phyloP scores from a whole-genome alignment of 2,113 vertebrate species.

The Butorides virescens region DNA sequence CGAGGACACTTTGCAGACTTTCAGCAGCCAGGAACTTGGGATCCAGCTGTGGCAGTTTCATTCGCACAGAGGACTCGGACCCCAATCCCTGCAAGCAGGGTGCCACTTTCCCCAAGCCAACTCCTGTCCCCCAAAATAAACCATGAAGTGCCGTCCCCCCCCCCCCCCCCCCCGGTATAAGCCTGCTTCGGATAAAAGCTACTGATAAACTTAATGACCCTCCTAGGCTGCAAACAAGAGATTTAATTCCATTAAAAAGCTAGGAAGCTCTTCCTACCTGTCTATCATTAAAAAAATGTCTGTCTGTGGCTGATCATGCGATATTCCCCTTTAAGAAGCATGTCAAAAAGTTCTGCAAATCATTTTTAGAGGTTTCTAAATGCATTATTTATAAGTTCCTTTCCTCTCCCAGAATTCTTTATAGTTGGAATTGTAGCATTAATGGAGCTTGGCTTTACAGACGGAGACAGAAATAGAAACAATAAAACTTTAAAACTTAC shows the following conservation, averaged over 20 bases:
- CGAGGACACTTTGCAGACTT: background rate
- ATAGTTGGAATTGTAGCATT: background rate
- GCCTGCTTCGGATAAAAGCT: background rate
- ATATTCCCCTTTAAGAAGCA: background rate
- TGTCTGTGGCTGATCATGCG: background rate
- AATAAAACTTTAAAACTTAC: slow-evolving; percentile 51
- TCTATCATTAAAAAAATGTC: background rate
- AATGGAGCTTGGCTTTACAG: slow-evolving; percentile 16
- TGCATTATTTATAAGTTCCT: slow-evolving; percentile 8
- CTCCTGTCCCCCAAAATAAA: background rate
- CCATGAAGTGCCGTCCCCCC: background rate
- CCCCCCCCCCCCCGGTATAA: background rate
- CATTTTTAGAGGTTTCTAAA: background rate
- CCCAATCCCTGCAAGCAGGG: background rate
- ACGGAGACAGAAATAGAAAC: slow-evolving; percentile 36
- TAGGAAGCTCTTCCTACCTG: background rate
- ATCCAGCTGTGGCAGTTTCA: background rate
- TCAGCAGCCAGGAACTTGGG: background rate
- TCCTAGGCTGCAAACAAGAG: background rate
- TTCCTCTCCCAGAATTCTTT: slow-evolving; percentile 9
- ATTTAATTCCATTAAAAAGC: background rate
- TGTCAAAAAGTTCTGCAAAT: background rate
- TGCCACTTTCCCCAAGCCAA: background rate
- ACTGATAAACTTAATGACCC: background rate
- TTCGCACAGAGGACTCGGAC: background rate